phyloP scores from a whole-genome alignment of 2,888 invertebrate genomes.

The Drosophila antonietae region DNA sequence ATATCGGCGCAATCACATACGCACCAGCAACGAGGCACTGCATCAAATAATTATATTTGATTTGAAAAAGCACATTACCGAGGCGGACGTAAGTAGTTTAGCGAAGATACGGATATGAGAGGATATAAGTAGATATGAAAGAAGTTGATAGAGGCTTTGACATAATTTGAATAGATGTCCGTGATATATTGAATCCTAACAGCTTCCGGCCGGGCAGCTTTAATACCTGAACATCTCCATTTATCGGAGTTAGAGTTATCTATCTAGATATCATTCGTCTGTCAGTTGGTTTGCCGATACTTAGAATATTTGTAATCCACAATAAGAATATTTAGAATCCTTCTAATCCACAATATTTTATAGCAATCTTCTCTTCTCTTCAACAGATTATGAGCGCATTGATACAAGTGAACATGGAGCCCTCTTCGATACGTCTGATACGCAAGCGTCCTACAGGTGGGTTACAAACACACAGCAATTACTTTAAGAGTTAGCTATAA shows the following conservation, averaged over 20 bases:
- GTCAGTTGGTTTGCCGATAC: background rate
- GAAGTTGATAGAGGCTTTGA: background rate
- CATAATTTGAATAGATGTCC: background rate
- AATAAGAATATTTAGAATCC: no score
- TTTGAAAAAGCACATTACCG: constrained; percentile 90
- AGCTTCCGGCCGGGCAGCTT: background rate
- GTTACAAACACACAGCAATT: constrained; percentile 57
- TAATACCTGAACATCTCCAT: background rate
- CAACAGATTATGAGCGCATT: constrained; percentile 91
- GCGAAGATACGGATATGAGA: background rate
- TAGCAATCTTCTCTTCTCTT: background rate
- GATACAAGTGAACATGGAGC: constrained; percentile 89
- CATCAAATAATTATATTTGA: constrained; percentile 92
- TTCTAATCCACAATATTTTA: no score
- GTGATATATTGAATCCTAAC: background rate
- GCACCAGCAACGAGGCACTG: constrained; percentile 85
- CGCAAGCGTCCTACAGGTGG: constrained; percentile 94
- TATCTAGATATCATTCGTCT: background rate
- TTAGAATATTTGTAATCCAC: background rate
- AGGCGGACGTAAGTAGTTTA: constrained; percentile 88
- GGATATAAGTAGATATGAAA: background rate
- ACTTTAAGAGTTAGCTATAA: constrained; percentile 19
- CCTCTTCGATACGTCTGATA: constrained; percentile 92
- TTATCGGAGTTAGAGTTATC: no score
- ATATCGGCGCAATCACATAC: constrained; percentile 83